Evolutionary conservation across 2,888 invertebrate species (phyloP).

Genomic region (Metellina segmentata): DNA sequence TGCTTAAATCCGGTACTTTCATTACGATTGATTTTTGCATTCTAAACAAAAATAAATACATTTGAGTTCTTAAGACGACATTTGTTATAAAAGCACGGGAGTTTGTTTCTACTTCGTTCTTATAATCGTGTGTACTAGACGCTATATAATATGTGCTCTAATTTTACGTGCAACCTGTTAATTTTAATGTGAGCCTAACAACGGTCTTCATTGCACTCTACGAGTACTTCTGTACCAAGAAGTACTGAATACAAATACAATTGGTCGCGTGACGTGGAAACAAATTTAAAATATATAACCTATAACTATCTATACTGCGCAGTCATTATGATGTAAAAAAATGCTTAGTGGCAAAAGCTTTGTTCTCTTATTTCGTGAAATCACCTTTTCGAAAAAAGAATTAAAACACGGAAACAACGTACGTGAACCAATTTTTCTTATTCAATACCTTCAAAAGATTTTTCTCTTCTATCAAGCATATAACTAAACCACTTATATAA

Average conservation of each 20-base stretch:
- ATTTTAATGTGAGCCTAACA: slow-evolving; percentile 31
- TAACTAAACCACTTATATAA: slow-evolving; percentile 48
- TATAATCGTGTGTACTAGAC: slow-evolving; percentile 27
- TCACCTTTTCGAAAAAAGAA: slow-evolving; percentile 52
- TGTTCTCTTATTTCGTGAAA: slow-evolving; percentile 70
- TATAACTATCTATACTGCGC: slow-evolving; percentile 14
- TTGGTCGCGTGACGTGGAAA: slow-evolving; percentile 73
- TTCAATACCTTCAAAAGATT: slow-evolving; percentile 47
- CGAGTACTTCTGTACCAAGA: slow-evolving; percentile 25
- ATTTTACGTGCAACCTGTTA: background rate
- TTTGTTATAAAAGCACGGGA: slow-evolving; percentile 49
- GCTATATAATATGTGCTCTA: slow-evolving; percentile 28
- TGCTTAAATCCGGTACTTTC: slow-evolving; percentile 53
- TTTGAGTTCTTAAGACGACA: slow-evolving; percentile 23
- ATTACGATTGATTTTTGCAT: slow-evolving; percentile 45
- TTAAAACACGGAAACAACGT: slow-evolving; percentile 54
- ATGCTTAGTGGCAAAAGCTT: slow-evolving; percentile 65
- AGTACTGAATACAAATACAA: slow-evolving; percentile 60
- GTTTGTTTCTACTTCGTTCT: slow-evolving; percentile 7
- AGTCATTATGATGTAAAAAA: slow-evolving; percentile 21
- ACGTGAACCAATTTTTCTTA: slow-evolving; percentile 70
- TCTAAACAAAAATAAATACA: background rate
- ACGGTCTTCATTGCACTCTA: slow-evolving; percentile 56
- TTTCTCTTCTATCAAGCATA: slow-evolving; percentile 45
- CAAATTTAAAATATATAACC: slow-evolving; percentile 6